These are phyloP conservation scores for Dallia pectoralis DNA, from an alignment of 2,797 vertebrate species.

Conservation along the genomic window DNA sequence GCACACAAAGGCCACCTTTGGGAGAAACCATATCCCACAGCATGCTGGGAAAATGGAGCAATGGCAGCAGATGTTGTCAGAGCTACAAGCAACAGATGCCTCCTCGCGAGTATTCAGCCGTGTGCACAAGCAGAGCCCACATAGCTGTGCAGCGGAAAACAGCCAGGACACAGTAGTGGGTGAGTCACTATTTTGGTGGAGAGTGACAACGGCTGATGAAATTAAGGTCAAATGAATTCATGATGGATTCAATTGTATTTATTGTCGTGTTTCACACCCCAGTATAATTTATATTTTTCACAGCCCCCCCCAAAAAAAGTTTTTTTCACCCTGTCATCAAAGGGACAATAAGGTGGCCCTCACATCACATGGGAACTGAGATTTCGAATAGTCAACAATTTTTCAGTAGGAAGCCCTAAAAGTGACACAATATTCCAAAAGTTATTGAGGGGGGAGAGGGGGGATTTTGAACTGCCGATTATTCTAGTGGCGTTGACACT, in stretches of 20 bases:
- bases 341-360: background rate
- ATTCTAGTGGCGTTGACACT: background rate
- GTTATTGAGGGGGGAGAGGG: too few relatives aligned
- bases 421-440: too few relatives aligned
- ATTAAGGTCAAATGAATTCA: background rate
- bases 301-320: background rate
- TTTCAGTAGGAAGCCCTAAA: background rate
- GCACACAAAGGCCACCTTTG: slow-evolving; percentile 90
- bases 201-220: background rate
- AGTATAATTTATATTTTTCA: background rate
- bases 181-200: background rate
- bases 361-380: background rate
- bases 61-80: slow-evolving; percentile 96
- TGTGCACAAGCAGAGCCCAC: background rate
- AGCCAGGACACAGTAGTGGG: background rate
- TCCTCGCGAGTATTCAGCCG: slow-evolving; percentile 67
- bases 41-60: slow-evolving; percentile 89
- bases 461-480: background rate
- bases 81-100: slow-evolving; percentile 83
- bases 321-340: background rate
- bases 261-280: background rate
- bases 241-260: background rate
- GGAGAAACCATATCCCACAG: slow-evolving; percentile 86
- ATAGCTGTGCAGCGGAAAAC: background rate
- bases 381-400: background rate